These are phyloP conservation scores for Hermatobates lingyangjiaoensis DNA, from an alignment of 1,140 invertebrate species.

Conservation along the genomic window DNA sequence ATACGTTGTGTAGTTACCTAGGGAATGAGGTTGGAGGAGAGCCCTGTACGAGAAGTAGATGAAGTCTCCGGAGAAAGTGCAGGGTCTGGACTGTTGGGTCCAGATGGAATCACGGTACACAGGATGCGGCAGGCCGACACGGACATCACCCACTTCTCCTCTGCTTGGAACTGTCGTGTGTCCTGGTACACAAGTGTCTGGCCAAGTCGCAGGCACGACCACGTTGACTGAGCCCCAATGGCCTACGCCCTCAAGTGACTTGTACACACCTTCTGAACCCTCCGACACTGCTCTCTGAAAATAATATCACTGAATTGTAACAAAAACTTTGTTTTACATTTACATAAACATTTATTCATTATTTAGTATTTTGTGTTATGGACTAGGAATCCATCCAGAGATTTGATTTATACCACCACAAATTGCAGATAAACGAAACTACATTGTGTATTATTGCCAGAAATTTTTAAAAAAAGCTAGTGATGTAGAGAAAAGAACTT, in stretches of 20 bases:
- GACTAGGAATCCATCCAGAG: too few relatives aligned
- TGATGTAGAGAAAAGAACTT: too few relatives aligned
- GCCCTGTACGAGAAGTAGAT: slow-evolving; percentile 29
- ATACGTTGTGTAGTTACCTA: too few relatives aligned
- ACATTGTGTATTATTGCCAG: too few relatives aligned
- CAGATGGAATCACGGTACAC: slow-evolving; percentile 30
- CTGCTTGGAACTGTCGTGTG: slow-evolving; percentile 21
- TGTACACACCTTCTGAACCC: slow-evolving; percentile 29
- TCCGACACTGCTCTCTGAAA: slow-evolving; percentile 28
- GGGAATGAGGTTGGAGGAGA: slow-evolving; percentile 19
- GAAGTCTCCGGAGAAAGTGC: slow-evolving; percentile 35
- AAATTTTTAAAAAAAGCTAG: too few relatives aligned
- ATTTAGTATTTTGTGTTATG: too few relatives aligned
- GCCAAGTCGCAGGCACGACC: slow-evolving; percentile 32
- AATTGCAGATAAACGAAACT: too few relatives aligned
- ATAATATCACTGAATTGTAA: not conserved
- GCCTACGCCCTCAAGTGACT: slow-evolving; percentile 31
- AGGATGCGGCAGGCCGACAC: slow-evolving; percentile 28
- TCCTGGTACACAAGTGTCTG: slow-evolving; percentile 25
- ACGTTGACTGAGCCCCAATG: slow-evolving; percentile 31
- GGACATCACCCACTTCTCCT: slow-evolving; percentile 27
- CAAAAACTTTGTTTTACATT: not conserved
- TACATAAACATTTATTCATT: too few relatives aligned
- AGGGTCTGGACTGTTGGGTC: slow-evolving; percentile 37
- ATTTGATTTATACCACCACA: too few relatives aligned